Percentiles rank a stretch among this genome's conserved stretches.
Evolutionary conservation across 2,797 vertebrate genomes (phyloP).

Genomic region (Luscinia luscinia): DNA sequence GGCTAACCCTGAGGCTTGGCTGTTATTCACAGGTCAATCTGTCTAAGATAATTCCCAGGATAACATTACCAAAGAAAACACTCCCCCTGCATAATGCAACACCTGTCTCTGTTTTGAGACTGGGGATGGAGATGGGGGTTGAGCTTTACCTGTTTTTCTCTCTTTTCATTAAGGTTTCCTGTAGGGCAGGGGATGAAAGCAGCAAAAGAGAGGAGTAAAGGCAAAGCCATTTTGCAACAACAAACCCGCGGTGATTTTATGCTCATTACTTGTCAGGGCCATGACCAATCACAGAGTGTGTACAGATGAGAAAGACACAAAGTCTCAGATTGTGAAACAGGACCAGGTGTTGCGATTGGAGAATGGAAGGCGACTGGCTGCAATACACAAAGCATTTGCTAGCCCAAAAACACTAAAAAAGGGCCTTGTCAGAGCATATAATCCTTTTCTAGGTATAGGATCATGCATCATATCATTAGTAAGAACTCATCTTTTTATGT

Average conservation of each 20-base stretch:
- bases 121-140: background rate
- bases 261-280: background rate
- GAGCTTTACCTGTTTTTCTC: background rate
- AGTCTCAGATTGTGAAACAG: background rate
- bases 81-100: conserved; percentile 73
- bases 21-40: conserved; percentile 84
- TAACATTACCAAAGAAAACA: conserved; percentile 70
- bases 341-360: background rate
- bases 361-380: background rate
- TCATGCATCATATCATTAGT: background rate
- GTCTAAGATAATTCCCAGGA: conserved; percentile 82
- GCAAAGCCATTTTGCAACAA: background rate
- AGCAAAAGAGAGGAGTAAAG: background rate
- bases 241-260: background rate
- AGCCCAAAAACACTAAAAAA: background rate
- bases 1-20: conserved; percentile 79
- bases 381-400: background rate
- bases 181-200: background rate
- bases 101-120: background rate
- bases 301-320: background rate
- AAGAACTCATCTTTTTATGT: background rate
- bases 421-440: background rate
- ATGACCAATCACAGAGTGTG: background rate
- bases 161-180: background rate
- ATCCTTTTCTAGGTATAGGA: background rate